Evolutionary conservation across 2,888 invertebrate genomes (phyloP), one percentile per base, ranked within the genome.

Genomic region (Hedychridium roseum): DNA sequence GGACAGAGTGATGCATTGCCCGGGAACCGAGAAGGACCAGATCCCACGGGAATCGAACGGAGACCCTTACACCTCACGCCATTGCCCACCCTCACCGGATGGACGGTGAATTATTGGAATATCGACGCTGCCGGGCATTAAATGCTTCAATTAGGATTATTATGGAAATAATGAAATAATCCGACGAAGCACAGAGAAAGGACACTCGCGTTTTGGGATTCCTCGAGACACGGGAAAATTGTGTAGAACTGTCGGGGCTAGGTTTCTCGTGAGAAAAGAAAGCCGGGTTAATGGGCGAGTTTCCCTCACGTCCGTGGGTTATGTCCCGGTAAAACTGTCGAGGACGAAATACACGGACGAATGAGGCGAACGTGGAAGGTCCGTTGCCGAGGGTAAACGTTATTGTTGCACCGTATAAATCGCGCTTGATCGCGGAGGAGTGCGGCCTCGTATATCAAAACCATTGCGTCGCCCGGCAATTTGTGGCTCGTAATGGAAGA

Each of bases 1-100:
- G 76, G 78, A 78, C 78, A 76, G 75, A 69, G 76, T 78, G 78
- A 78, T 78, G 75, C 73, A 78, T 78, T 71, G 76, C 74, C 67
- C 58, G 60, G 64, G 65, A 74, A 70, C 70, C 70, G 69, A 61
- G 64, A 68, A 73, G 72, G 73, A 71, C 72, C 64, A 60, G 71
- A 64, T 73, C 78, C 76, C 75, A 68, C 49, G 76, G 73, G 77
- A 77, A 73, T 71, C 73, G 73, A 74, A 67, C 65, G 57, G 62
- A 62, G 49, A 66, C 71, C 69, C 71, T 72, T 72, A 64, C 70
- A 68, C 72, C 73, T 73, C 74, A 68, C 68, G 64, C 73, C 71
- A 68, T 68, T 65, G 68, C 66, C 59, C 63, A 53, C 54, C 58
- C 54, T 69, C 66, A 67, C 65, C 66, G 60, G 58, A 59, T n/a